Percentiles rank a stretch among this genome's conserved stretches.
Conservation (phyloP, 2,113 vertebrate species). For the Chaetops frenatus region DNA sequence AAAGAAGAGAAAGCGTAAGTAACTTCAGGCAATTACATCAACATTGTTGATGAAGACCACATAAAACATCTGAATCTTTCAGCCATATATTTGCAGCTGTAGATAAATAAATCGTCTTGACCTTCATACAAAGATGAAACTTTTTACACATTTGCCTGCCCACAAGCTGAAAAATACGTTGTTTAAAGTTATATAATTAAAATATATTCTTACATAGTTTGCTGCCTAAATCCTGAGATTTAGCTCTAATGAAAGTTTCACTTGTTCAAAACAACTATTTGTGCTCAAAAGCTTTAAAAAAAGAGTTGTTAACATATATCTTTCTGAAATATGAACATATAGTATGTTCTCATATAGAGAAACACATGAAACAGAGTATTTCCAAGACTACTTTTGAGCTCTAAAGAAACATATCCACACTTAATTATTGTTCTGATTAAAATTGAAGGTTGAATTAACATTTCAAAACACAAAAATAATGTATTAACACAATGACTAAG, state of each 20-base stretch:
- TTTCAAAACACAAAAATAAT: neutral
- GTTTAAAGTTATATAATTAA: neutral
- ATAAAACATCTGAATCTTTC: neutral
- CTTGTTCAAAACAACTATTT: neutral
- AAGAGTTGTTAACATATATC: neutral
- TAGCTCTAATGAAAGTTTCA: neutral
- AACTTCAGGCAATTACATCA: slow-evolving; percentile 49
- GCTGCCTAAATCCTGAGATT: neutral
- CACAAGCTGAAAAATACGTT: neutral
- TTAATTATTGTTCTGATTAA: neutral
- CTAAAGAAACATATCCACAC: neutral
- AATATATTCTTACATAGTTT: neutral
- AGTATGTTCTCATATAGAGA: neutral
- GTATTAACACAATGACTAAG: neutral
- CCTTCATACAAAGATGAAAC: neutral
- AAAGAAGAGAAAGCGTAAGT: slow-evolving; percentile 36
- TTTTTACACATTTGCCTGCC: neutral
- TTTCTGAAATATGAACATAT: neutral
- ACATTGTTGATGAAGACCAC: neutral
- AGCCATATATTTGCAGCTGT: neutral
- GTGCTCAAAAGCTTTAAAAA: neutral
- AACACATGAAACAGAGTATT: neutral
- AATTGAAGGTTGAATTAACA: neutral
- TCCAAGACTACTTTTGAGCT: neutral
- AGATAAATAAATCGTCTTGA: neutral